These are phyloP conservation scores for Eupithecia pulchellata DNA, from an alignment of 2,888 invertebrate genomes.

Conservation along the genomic window DNA sequence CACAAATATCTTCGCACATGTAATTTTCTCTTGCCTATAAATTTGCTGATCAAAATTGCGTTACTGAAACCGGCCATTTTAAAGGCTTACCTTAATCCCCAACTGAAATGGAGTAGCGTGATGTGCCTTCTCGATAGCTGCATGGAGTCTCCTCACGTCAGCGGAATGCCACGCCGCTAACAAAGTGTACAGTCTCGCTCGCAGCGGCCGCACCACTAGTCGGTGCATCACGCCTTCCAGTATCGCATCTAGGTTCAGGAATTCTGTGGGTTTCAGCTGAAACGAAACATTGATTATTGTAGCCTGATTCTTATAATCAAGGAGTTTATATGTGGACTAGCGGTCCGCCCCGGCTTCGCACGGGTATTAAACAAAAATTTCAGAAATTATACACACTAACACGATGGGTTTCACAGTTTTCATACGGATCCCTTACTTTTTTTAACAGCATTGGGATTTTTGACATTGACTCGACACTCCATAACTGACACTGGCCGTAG, in stretches of 20 bases:
- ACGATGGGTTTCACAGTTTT: no score
- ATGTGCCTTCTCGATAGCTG: constrained; percentile 89
- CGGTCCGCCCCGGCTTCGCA: no score
- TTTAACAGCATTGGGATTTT: no score
- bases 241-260: constrained; percentile 97
- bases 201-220: constrained; percentile 93
- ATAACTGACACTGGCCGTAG: no score
- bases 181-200: constrained; percentile 92
- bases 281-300: constrained; percentile 20
- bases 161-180: constrained; percentile 95
- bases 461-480: no score
- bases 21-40: background rate
- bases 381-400: no score
- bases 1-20: background rate
- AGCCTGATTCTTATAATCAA: no score
- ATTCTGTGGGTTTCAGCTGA: constrained; percentile 94
- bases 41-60: background rate
- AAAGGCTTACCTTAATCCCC: constrained; percentile 86
- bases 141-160: constrained; percentile 90
- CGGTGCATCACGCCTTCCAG: constrained; percentile 97
- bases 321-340: no score
- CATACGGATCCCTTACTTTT: no score
- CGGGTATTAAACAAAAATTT: no score
- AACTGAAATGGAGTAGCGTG: constrained; percentile 88
- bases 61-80: no score